These are phyloP conservation scores for Strigamia transsilvanica DNA, from an alignment of 2,888 invertebrate genomes.

Conservation along the genomic window DNA sequence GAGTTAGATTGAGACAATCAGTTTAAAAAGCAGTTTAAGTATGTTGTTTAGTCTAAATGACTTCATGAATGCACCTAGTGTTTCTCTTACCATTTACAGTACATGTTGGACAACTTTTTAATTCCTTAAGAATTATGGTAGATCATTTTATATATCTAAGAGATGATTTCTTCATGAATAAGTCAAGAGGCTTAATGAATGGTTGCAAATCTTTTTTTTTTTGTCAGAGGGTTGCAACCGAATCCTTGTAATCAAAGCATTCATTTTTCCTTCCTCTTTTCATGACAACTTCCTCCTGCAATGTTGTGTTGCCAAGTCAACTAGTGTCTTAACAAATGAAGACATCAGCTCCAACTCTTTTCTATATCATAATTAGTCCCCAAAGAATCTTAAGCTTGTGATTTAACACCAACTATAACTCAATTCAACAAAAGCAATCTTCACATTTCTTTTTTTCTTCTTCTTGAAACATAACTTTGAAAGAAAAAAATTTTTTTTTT, in stretches of 20 bases:
- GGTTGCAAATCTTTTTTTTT: constrained; percentile 1
- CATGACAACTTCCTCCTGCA: constrained; percentile 17
- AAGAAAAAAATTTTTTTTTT: neutral
- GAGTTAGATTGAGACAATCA: too few relatives aligned
- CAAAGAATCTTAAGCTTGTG: neutral
- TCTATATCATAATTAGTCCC: constrained; percentile 13
- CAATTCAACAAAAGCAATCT: constrained; percentile 21
- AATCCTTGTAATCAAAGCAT: constrained; percentile 23
- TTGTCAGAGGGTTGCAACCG: constrained; percentile 9
- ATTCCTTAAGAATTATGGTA: too few relatives aligned
- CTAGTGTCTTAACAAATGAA: constrained; percentile 18
- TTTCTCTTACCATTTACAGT: too few relatives aligned
- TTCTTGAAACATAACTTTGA: neutral
- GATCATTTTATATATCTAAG: too few relatives aligned
- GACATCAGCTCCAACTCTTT: constrained; percentile 1
- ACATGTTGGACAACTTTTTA: too few relatives aligned
- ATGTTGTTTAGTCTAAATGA: too few relatives aligned
- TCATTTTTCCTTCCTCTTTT: constrained; percentile 26
- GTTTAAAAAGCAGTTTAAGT: too few relatives aligned
- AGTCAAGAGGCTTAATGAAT: neutral
- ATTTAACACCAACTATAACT: constrained; percentile 16
- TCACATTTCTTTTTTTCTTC: neutral
- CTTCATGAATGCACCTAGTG: too few relatives aligned
- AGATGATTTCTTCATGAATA: neutral
- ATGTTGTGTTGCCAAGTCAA: neutral